Percentiles rank a stretch among this genome's conserved stretches.
phyloP scores from a whole-genome alignment of 1,140 invertebrate species.

The Nephila pilipes region DNA sequence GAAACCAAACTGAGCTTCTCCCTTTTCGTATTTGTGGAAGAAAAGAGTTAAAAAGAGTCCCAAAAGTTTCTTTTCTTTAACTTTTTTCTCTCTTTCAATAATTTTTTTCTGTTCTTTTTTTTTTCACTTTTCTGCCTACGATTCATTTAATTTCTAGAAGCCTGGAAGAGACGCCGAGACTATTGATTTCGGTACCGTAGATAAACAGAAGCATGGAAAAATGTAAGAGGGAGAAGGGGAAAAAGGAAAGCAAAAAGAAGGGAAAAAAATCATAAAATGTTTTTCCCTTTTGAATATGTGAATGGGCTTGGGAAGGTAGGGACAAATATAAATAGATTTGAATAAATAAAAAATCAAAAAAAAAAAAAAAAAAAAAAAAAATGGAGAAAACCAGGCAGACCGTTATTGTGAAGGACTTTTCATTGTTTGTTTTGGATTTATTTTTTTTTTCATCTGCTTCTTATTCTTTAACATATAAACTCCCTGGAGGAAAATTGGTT shows the following conservation, averaged over 20 bases:
- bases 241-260: neutral
- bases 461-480: constrained; percentile 22
- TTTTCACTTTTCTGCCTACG: constrained; percentile 25
- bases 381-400: constrained; percentile 14
- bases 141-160: constrained; percentile 73
- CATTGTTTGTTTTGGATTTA: constrained; percentile 30
- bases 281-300: constrained; percentile 57
- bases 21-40: constrained; percentile 54
- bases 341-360: constrained; percentile 52
- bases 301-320: constrained; percentile 49
- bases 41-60: constrained; percentile 60
- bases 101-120: neutral
- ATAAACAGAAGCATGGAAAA: constrained; percentile 61
- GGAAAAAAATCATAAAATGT: constrained; percentile 50
- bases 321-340: constrained; percentile 74
- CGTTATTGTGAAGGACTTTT: constrained; percentile 41
- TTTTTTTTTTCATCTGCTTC: neutral
- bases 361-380: too few relatives aligned
- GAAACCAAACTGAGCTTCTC: constrained; percentile 47
- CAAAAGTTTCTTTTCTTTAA: constrained; percentile 24
- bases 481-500: constrained; percentile 36
- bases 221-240: neutral
- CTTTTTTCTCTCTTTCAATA: constrained; percentile 26
- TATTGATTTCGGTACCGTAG: constrained; percentile 60
- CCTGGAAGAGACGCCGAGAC: constrained; percentile 53